Evolutionary conservation across 1,140 invertebrate species (phyloP).

Genomic region (Conus betulinus): DNA sequence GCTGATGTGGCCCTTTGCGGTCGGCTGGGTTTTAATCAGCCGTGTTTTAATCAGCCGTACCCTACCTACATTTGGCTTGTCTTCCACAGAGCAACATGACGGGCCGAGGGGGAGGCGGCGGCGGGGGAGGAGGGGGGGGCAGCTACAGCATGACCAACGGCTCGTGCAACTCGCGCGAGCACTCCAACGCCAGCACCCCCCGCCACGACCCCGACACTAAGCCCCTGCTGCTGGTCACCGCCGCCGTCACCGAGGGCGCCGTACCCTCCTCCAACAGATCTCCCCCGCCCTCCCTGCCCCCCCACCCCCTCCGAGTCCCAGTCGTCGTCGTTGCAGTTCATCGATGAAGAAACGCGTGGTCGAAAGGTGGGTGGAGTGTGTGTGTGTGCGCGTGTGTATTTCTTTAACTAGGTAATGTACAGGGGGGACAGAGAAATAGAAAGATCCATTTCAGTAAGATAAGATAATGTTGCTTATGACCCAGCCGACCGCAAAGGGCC

Average conservation of each 20-base stretch:
- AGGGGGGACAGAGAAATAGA: no score
- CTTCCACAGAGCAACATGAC: conserved; percentile 7
- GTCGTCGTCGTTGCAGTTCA: conserved; percentile 27
- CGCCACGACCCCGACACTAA: conserved; percentile 29
- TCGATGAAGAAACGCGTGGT: conserved; percentile 12
- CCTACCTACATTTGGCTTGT: not conserved
- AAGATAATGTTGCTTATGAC: no score
- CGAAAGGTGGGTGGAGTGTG: not conserved
- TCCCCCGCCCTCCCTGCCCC: not conserved
- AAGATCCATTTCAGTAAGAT: no score
- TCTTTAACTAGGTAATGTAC: not conserved
- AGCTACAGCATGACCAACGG: conserved; percentile 34
- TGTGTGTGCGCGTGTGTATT: not conserved
- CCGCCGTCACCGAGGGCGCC: conserved; percentile 11
- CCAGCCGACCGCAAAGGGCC: no score
- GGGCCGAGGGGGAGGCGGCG: not conserved
- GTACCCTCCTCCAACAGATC: not conserved
- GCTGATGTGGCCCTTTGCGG: no score
- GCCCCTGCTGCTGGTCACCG: conserved; percentile 21
- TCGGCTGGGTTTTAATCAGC: no score
- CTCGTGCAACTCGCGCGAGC: conserved; percentile 21
- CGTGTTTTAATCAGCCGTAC: no score
- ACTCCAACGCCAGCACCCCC: conserved; percentile 36
- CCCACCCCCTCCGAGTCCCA: conserved; percentile 11
- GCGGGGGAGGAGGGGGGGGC: not conserved